phyloP scores from a whole-genome alignment of 1,140 invertebrate species.

The Aricia agestis region DNA sequence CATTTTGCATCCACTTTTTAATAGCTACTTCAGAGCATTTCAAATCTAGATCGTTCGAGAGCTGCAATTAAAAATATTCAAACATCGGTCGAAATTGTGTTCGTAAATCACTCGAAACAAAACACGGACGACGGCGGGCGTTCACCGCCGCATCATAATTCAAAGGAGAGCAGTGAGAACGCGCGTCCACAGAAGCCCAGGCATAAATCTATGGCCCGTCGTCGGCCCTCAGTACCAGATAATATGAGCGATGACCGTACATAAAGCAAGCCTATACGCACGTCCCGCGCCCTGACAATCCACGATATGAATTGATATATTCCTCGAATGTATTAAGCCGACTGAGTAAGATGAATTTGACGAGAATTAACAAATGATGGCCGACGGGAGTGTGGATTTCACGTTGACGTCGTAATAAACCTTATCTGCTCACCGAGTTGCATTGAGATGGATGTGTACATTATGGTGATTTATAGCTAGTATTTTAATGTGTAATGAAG shows the following conservation, averaged over 20 bases:
- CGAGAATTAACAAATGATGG: slow-evolving; percentile 16
- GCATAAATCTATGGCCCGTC: slow-evolving; percentile 71
- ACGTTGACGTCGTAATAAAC: slow-evolving; percentile 1
- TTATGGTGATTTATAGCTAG: not conserved
- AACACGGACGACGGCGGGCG: slow-evolving; percentile 44
- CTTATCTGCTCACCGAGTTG: not conserved
- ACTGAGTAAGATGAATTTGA: slow-evolving; percentile 39
- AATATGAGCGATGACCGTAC: slow-evolving; percentile 64
- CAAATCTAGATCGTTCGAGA: not conserved
- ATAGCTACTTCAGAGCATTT: not conserved
- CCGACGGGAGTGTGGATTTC: slow-evolving; percentile 7
- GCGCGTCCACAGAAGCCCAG: slow-evolving; percentile 60
- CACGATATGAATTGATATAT: slow-evolving; percentile 67
- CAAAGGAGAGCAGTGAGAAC: slow-evolving; percentile 63
- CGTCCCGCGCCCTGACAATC: slow-evolving; percentile 58
- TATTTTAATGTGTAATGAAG: not conserved
- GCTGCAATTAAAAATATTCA: not conserved
- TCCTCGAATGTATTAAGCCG: slow-evolving; percentile 40
- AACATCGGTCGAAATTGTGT: slow-evolving; percentile 4
- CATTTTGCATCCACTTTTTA: no score
- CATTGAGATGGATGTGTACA: slow-evolving; percentile 4
- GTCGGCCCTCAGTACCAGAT: slow-evolving; percentile 44
- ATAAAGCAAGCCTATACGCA: slow-evolving; percentile 44
- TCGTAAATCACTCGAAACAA: slow-evolving; percentile 62
- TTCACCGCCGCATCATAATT: slow-evolving; percentile 58